Evolutionary conservation across 2,797 vertebrate species (phyloP).

Genomic region (Dendrocincla tyrannina): DNA sequence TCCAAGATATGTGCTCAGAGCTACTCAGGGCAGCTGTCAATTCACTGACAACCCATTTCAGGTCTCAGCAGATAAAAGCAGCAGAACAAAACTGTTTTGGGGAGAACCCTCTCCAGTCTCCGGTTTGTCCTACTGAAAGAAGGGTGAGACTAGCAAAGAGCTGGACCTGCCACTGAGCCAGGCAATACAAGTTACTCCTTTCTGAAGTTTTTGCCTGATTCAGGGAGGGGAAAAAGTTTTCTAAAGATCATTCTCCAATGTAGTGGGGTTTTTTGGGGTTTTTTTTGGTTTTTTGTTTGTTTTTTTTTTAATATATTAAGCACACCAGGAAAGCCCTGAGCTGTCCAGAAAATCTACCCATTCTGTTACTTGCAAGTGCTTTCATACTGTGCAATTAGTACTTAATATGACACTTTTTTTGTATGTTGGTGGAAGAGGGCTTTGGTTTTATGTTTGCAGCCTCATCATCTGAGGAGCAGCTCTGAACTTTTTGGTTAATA

Average conservation of each 20-base stretch:
- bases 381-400: background rate
- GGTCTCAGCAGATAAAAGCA: background rate
- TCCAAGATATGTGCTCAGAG: background rate
- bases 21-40: background rate
- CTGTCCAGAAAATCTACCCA: background rate
- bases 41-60: background rate
- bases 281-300: too few species aligned
- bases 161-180: background rate
- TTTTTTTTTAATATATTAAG: background rate
- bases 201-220: background rate
- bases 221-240: too few species aligned
- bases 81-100: background rate
- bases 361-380: background rate
- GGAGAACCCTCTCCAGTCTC: background rate
- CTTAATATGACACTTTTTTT: background rate
- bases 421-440: background rate
- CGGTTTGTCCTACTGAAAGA: background rate
- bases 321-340: background rate
- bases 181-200: background rate
- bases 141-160: background rate
- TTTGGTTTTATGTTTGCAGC: background rate
- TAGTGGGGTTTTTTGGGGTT: too few species aligned
- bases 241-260: background rate
- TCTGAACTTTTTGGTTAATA: background rate
- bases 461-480: background rate